phyloP scores from a whole-genome alignment of 2,888 invertebrate genomes.

The Pheosia tremula region DNA sequence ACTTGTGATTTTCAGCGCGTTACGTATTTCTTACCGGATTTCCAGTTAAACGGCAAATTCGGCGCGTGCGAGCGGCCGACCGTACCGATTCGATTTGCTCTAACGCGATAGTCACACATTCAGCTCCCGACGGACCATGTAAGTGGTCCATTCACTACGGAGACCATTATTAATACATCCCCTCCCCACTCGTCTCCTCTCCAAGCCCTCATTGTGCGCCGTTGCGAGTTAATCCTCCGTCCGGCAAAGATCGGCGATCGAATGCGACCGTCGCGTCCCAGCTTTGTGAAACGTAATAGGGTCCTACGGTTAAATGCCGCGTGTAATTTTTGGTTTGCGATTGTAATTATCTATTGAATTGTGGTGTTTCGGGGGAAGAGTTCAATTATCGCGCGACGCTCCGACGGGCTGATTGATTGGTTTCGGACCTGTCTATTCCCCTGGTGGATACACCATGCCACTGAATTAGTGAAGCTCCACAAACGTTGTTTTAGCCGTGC shows the following conservation, averaged over 20 bases:
- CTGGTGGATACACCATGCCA: conserved; percentile 64
- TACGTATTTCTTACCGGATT: conserved; percentile 55
- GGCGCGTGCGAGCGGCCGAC: conserved; percentile 67
- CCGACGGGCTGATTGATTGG: conserved; percentile 77
- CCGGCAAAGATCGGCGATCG: conserved; percentile 78
- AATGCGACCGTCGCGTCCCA: conserved; percentile 71
- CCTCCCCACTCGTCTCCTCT: conserved; percentile 70
- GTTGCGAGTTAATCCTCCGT: conserved; percentile 77
- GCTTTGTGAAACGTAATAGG: conserved; percentile 78
- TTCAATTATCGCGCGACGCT: conserved; percentile 79
- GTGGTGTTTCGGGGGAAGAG: conserved; percentile 73
- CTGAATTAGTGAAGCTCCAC: conserved; percentile 65
- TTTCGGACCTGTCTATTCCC: conserved; percentile 68
- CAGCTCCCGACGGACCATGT: conserved; percentile 78
- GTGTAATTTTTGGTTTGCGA: conserved; percentile 83
- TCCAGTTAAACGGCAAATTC: conserved; percentile 70
- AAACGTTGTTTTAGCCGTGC: conserved; percentile 41
- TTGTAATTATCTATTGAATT: conserved; percentile 81
- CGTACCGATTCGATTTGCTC: conserved; percentile 80
- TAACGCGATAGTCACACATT: conserved; percentile 82
- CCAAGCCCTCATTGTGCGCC: conserved; percentile 74
- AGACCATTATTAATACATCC: conserved; percentile 81
- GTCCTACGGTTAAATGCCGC: conserved; percentile 77
- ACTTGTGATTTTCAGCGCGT: conserved; percentile 48
- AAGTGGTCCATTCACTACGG: conserved; percentile 80